Percentiles rank a stretch among this genome's conserved stretches.
phyloP scores from a whole-genome alignment of 1,140 invertebrate species.

The Acromyrmex echinatior region DNA sequence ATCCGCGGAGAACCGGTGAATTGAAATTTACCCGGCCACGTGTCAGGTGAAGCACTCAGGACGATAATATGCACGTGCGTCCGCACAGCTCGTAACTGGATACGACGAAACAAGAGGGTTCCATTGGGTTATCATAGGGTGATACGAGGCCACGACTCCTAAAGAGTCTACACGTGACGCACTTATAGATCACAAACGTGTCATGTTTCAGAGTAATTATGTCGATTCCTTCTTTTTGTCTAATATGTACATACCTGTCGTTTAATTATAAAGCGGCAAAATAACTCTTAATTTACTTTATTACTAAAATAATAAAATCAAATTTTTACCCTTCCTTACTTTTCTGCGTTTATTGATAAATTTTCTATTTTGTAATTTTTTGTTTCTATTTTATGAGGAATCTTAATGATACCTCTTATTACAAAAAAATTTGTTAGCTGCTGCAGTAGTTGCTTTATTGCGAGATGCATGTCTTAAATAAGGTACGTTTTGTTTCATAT shows the following conservation, averaged over 20 bases:
- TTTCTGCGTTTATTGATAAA: neutral
- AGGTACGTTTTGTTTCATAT: too few species aligned
- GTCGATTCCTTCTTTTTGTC: neutral
- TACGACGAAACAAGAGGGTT: conserved; percentile 50
- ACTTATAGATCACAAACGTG: conserved; percentile 49
- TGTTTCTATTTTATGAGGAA: neutral
- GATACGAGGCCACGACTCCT: conserved; percentile 55
- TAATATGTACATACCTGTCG: neutral
- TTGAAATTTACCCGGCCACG: conserved; percentile 81
- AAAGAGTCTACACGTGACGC: conserved; percentile 48
- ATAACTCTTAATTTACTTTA: neutral
- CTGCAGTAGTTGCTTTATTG: neutral
- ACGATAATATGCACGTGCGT: conserved; percentile 80
- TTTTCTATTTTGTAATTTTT: neutral
- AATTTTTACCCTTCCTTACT: neutral
- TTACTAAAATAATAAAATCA: neutral
- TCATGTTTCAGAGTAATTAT: conserved; percentile 32
- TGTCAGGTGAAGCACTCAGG: conserved; percentile 82
- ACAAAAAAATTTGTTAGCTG: neutral
- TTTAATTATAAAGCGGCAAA: neutral
- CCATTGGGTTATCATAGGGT: conserved; percentile 63
- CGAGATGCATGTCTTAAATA: neutral
- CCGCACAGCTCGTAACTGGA: conserved; percentile 68
- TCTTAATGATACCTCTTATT: neutral
- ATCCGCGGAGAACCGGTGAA: conserved; percentile 58